Percentiles rank a stretch among this genome's conserved stretches.
Conservation (phyloP, 92 coral and sea anemone species). For the Hydrozoanthus gracilis region DNA sequence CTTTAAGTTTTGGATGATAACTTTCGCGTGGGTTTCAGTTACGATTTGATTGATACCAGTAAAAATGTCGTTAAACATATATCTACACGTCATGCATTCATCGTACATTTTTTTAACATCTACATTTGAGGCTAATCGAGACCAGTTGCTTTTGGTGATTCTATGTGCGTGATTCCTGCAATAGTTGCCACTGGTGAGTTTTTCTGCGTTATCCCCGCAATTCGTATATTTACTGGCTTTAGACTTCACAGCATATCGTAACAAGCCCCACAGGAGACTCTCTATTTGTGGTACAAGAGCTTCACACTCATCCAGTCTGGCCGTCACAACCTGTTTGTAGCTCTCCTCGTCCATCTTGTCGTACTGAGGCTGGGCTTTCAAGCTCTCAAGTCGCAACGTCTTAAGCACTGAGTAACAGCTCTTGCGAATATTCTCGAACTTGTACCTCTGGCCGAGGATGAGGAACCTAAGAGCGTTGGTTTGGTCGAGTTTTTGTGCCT, state of each 20-base stretch:
- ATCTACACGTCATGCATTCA: neutral
- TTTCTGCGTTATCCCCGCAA: no score
- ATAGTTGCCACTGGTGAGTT: no score
- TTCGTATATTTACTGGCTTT: no score
- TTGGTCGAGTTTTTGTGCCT: neutral
- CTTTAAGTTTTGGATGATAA: neutral
- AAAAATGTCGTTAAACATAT: neutral
- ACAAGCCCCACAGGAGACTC: neutral
- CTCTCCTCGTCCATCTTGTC: no score
- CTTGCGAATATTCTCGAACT: neutral
- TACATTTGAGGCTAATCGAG: no score
- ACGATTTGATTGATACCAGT: neutral
- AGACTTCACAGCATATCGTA: neutral
- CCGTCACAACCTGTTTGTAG: no score
- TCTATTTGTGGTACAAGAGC: neutral
- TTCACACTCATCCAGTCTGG: constrained; percentile 8
- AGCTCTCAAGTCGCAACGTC: no score
- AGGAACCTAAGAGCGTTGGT: neutral
- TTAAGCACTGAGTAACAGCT: neutral
- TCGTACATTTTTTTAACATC: neutral
- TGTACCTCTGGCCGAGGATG: neutral
- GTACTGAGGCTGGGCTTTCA: no score
- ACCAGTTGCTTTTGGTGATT: no score
- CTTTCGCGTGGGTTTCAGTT: neutral
- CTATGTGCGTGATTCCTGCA: neutral